Evolutionary conservation across 92 coral and sea anemone genomes (phyloP), one percentile per base, ranked within the genome.

Genomic region (Montipora capitata): DNA sequence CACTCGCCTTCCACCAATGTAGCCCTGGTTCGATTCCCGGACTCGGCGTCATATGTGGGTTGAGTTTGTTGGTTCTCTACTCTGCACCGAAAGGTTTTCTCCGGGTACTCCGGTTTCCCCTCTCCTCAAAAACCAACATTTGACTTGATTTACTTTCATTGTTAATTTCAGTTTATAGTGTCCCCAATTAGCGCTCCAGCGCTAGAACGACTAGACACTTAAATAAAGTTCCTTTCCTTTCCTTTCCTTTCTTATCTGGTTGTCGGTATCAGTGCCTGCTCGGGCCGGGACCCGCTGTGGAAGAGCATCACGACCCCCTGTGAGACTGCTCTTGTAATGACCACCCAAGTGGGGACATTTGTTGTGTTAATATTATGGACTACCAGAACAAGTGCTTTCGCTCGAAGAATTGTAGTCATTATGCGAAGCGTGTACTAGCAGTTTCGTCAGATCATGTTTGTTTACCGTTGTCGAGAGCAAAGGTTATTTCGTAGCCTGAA

Each of bases 211-310:
- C n/a, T n/a, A n/a, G n/a, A n/a, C n/a, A n/a, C n/a, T n/a, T n/a
- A n/a, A n/a, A n/a, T n/a, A n/a, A n/a, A n/a, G n/a, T n/a, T n/a
- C n/a, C n/a, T 1, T 78, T 73, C 72, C 2, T 35, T 78, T 58
- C 5, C 14, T 58, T 17, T 20, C 1, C 10, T 78, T 72, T 35
- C 83, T 51, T 51, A 58, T 78, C 40, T 58, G 83, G 41, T 78
- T 78, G 40, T 78, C 83, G 40, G 70, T 58, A 43, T 78, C 83
- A 17, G 70, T n/a, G 40, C 83, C 83, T 67, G 72, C 27, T 67
- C 72, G 72, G 73, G 73, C 73, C 73, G n/a, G n/a, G 45, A 40
- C 49, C 51, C 51, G 51, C 35, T 20, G 73, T 40, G 73, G 73
- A 10, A 40, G 48, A 38, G 10, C 73, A 44, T 68, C n/a, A 20